These are phyloP conservation scores for Apistogramma diplotaenia DNA, from an alignment of 2,113 vertebrate genomes.

Conservation along the genomic window DNA sequence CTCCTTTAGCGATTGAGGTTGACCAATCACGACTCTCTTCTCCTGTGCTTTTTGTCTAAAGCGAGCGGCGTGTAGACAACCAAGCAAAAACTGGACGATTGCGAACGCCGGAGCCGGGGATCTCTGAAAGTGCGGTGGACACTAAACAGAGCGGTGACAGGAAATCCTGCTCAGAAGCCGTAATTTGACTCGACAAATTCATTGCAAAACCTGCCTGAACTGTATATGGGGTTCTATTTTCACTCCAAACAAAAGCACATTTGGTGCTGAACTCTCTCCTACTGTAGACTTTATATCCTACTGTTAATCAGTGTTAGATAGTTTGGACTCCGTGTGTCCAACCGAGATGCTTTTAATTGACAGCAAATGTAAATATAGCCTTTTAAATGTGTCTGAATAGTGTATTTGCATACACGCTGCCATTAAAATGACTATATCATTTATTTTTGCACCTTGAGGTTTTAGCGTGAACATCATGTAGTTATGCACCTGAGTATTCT, in stretches of 20 bases:
- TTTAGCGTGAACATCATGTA: background rate
- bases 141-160: background rate
- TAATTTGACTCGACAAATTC: background rate
- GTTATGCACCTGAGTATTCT: background rate
- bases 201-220: background rate
- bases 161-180: slow-evolving; percentile 8
- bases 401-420: slow-evolving; percentile 9
- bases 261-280: background rate
- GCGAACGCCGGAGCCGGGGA: background rate
- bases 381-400: background rate
- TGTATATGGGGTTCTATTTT: background rate
- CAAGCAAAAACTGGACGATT: background rate
- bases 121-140: background rate
- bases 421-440: slow-evolving; percentile 1
- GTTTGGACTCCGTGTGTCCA: background rate
- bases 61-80: slow-evolving; percentile 59
- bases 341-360: slow-evolving; percentile 24
- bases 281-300: slow-evolving; percentile 18
- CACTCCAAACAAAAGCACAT: background rate
- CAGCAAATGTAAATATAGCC: slow-evolving; percentile 46
- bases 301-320: slow-evolving; percentile 50
- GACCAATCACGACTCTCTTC: slow-evolving; percentile 64
- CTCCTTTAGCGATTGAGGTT: background rate
- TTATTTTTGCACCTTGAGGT: slow-evolving; percentile 25
- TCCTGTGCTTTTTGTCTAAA: slow-evolving; percentile 68